Evolutionary conservation across 2,888 invertebrate genomes (phyloP).

Genomic region (Amblyjoppa proteus): DNA sequence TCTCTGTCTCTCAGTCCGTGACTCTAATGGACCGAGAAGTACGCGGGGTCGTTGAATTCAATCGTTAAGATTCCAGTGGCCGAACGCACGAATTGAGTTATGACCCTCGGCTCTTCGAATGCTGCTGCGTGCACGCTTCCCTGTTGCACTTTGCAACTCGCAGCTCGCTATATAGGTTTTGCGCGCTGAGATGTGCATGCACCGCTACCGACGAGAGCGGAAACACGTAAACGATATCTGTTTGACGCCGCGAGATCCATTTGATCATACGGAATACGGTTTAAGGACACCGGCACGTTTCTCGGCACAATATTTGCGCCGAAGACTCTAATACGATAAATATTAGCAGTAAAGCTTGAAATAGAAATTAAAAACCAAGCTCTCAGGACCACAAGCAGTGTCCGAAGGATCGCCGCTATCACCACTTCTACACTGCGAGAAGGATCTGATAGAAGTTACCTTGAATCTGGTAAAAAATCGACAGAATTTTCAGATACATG

Average conservation of each 20-base stretch:
- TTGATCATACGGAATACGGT: conserved; percentile 22
- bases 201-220: conserved; percentile 22
- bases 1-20: conserved; percentile 25
- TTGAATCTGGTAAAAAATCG: too few species aligned
- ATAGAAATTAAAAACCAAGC: too few species aligned
- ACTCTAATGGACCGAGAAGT: conserved; percentile 58
- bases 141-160: background rate
- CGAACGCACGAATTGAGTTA: conserved; percentile 56
- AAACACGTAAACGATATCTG: conserved; percentile 51
- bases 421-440: too few species aligned
- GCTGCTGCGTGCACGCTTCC: conserved; percentile 18
- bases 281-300: background rate
- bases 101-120: conserved; percentile 37
- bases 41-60: conserved; percentile 54
- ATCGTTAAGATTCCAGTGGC: conserved; percentile 61
- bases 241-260: conserved; percentile 25
- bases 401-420: too few species aligned
- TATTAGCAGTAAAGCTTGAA: background rate
- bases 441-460: too few species aligned
- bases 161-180: conserved; percentile 2
- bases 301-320: background rate
- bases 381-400: too few species aligned
- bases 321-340: background rate
- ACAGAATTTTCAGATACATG: too few species aligned
- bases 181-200: background rate